Conservation (phyloP, 2,888 invertebrate species). For the Zygothrica quintamaculata region DNA sequence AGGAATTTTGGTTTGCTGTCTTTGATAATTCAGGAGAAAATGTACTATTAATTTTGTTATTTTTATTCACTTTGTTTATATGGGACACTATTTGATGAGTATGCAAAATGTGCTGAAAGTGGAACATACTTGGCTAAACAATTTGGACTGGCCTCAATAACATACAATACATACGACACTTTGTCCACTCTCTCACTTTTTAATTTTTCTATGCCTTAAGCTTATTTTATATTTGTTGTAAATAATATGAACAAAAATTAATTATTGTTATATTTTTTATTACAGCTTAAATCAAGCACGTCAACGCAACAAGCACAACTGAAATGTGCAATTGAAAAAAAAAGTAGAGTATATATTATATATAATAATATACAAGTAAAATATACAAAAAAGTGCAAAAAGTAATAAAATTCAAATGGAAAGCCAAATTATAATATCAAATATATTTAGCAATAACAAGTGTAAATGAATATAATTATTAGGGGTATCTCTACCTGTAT, state of each 20-base stretch:
- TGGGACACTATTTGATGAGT: slow-evolving; percentile 32
- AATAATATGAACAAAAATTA: slow-evolving; percentile 1
- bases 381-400: slow-evolving; percentile 1
- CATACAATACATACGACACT: no score
- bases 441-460: slow-evolving; percentile 28
- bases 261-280: slow-evolving; percentile 15
- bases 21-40: no score
- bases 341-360: slow-evolving; percentile 10
- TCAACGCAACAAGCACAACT: slow-evolving; percentile 11
- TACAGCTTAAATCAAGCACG: slow-evolving; percentile 28
- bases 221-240: neutral
- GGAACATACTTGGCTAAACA: slow-evolving; percentile 10
- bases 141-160: slow-evolving; percentile 28
- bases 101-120: slow-evolving; percentile 23
- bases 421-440: slow-evolving; percentile 10
- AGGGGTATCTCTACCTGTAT: slow-evolving; percentile 21
- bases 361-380: slow-evolving; percentile 4
- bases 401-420: slow-evolving; percentile 11
- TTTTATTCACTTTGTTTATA: no score
- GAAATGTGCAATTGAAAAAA: slow-evolving; percentile 25
- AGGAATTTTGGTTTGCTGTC: slow-evolving; percentile 1
- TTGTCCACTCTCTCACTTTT: slow-evolving; percentile 11
- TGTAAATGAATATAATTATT: slow-evolving; percentile 35
- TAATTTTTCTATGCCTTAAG: neutral
- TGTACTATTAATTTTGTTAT: no score